Percentiles rank a stretch among this genome's conserved stretches.
phyloP scores from a whole-genome alignment of 2,113 vertebrate genomes.

The Engraulis encrasicolus region DNA sequence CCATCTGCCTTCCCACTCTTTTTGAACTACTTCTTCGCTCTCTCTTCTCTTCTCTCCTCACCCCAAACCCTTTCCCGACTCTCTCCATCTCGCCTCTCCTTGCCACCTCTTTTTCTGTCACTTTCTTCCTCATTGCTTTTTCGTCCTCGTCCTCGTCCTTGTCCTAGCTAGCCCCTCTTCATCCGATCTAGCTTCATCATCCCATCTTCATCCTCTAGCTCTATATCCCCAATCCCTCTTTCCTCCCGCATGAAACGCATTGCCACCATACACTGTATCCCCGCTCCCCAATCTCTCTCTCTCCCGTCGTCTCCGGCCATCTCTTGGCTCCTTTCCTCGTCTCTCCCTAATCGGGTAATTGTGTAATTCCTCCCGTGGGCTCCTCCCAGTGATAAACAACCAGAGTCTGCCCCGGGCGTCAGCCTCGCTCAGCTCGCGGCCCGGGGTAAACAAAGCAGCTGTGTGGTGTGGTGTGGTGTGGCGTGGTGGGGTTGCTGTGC shows the following conservation, averaged over 20 bases:
- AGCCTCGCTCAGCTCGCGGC: neutral
- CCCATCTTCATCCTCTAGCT: too few species aligned
- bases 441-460: neutral
- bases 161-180: too few species aligned
- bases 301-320: neutral
- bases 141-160: too few species aligned
- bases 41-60: neutral
- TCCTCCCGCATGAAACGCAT: too few species aligned
- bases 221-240: too few species aligned
- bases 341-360: neutral
- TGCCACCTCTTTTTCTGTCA: neutral
- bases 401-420: neutral
- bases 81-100: neutral
- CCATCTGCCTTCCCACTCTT: too few species aligned
- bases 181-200: too few species aligned
- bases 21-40: neutral
- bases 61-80: neutral
- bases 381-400: slow-evolving; percentile 18
- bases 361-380: neutral
- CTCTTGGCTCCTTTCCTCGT: neutral
- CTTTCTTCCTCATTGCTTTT: too few species aligned
- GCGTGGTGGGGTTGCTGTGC: too few species aligned
- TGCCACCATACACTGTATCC: too few species aligned
- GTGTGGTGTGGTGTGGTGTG: too few species aligned
- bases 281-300: neutral